Conservation (phyloP, 2,888 invertebrate species). For the Creontiades dilutus region DNA sequence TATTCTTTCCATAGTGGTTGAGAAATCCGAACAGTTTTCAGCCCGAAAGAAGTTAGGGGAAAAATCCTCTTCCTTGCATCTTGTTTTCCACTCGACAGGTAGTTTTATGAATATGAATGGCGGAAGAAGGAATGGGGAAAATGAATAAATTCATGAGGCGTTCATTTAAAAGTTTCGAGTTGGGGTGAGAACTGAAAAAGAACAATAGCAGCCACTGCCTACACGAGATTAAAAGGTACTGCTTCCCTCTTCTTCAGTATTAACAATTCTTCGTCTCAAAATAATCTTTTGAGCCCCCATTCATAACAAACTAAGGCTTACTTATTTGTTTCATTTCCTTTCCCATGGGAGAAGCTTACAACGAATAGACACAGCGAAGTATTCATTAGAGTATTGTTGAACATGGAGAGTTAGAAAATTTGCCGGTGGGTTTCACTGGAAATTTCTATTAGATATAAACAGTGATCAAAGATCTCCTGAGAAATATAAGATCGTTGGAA, state of each 20-base stretch:
- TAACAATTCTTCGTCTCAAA: constrained; percentile 57
- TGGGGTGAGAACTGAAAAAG: constrained; percentile 10
- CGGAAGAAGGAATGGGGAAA: constrained; percentile 12
- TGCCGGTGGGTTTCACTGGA: too few relatives aligned
- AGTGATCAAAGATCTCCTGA: too few relatives aligned
- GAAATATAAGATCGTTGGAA: too few relatives aligned
- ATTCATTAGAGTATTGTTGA: neutral
- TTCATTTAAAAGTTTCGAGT: constrained; percentile 67
- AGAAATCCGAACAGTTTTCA: neutral
- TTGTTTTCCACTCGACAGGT: constrained; percentile 69
- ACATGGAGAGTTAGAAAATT: too few relatives aligned
- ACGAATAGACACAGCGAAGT: neutral
- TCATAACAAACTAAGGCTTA: constrained; percentile 39
- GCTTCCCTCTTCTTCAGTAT: constrained; percentile 54
- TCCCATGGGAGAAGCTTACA: constrained; percentile 2
- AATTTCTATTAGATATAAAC: too few relatives aligned
- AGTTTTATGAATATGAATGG: constrained; percentile 69
- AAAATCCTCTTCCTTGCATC: constrained; percentile 58
- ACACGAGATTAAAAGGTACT: constrained; percentile 63
- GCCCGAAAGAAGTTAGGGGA: neutral
- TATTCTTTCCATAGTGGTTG: too few relatives aligned
- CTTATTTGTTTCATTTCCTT: constrained; percentile 17
- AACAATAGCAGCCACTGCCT: constrained; percentile 55
- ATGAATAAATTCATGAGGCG: constrained; percentile 69
- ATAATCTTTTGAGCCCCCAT: constrained; percentile 54